Evolutionary conservation across 2,888 invertebrate species (phyloP).

Genomic region (Rotaria sp.): DNA sequence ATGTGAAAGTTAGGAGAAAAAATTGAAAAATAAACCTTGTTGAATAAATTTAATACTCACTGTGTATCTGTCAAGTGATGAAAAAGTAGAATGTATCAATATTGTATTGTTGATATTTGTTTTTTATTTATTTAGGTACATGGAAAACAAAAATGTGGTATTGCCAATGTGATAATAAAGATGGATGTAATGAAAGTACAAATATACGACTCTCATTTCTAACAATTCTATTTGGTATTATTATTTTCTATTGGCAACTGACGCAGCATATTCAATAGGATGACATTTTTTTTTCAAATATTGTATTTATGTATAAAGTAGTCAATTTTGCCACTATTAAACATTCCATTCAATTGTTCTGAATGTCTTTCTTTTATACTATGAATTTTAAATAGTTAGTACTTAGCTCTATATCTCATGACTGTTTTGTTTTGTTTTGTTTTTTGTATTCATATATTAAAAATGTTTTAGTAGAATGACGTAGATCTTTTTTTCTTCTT

Average conservation of each 20-base stretch:
- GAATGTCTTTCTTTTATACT: neutral
- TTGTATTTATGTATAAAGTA: neutral
- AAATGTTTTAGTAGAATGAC: neutral
- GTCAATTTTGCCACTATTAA: neutral
- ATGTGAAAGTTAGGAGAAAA: too few relatives aligned
- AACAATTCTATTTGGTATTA: neutral
- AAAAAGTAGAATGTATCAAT: too few relatives aligned
- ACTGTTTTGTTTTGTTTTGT: too few relatives aligned
- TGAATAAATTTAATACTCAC: too few relatives aligned
- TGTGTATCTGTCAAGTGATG: too few relatives aligned
- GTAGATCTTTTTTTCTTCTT: neutral
- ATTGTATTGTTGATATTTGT: too few relatives aligned
- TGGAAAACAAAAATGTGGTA: slow-evolving; percentile 41
- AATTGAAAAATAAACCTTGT: too few relatives aligned
- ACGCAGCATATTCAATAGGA: neutral
- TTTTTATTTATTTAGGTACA: slow-evolving; percentile 9
- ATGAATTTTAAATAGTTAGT: neutral
- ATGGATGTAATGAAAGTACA: slow-evolving; percentile 38
- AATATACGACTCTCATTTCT: neutral
- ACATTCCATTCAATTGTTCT: neutral
- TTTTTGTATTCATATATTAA: neutral
- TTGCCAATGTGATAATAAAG: slow-evolving; percentile 41
- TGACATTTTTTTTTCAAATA: neutral
- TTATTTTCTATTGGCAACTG: neutral
- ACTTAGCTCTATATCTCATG: neutral